phyloP scores from a whole-genome alignment of 2,888 invertebrate species.

The Podabrus alpinus region DNA sequence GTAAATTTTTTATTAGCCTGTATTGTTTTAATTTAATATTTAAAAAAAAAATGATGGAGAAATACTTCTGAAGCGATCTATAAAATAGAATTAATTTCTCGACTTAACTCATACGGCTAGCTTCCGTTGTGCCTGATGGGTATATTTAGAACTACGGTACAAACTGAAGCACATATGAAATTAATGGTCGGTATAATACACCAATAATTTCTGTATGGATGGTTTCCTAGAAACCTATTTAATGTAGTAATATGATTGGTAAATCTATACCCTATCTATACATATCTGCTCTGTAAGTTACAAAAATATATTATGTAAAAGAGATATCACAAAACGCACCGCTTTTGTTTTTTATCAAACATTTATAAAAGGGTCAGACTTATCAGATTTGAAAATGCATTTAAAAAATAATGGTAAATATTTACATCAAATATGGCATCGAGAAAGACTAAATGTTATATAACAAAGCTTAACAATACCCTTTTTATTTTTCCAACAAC shows the following conservation, averaged over 20 bases:
- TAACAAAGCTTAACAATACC: background rate
- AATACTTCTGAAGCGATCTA: too few species aligned
- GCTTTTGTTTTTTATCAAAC: background rate
- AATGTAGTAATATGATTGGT: background rate
- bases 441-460: background rate
- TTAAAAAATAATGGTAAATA: background rate
- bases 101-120: too few species aligned
- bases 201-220: too few species aligned
- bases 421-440: background rate
- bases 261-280: background rate
- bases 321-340: background rate
- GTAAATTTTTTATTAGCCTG: too few species aligned
- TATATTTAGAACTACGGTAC: too few species aligned
- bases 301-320: background rate
- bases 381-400: background rate
- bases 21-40: too few species aligned
- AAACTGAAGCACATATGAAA: too few species aligned
- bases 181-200: too few species aligned
- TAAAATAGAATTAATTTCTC: too few species aligned
- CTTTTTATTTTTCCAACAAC: background rate
- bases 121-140: too few species aligned
- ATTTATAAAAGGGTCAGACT: background rate
- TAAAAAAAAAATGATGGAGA: too few species aligned
- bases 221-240: background rate
- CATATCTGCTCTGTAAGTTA: background rate